Evolutionary conservation across 2,888 invertebrate genomes (phyloP).

Genomic region (Onthophagus sagittarius): DNA sequence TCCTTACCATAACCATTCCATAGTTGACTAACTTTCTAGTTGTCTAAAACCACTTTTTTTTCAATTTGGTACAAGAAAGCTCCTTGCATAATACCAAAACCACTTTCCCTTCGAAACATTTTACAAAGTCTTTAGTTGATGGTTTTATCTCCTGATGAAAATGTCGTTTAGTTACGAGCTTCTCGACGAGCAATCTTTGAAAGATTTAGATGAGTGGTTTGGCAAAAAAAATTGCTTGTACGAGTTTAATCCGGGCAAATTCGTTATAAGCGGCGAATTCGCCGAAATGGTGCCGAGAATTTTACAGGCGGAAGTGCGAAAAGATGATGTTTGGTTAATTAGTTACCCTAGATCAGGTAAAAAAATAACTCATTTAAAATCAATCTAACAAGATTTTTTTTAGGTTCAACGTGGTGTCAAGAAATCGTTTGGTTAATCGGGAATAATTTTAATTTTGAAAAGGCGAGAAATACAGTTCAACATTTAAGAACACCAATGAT

Average conservation of each 20-base stretch:
- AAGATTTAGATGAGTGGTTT: slow-evolving; percentile 63
- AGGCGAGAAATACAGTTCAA: slow-evolving; percentile 57
- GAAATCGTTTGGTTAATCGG: slow-evolving; percentile 91
- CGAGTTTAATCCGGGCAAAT: slow-evolving; percentile 68
- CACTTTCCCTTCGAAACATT: neutral
- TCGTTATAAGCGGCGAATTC: slow-evolving; percentile 67
- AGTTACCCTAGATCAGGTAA: slow-evolving; percentile 87
- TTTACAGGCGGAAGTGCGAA: slow-evolving; percentile 64
- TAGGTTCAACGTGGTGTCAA: slow-evolving; percentile 89
- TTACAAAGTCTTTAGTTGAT: neutral
- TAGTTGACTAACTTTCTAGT: no score
- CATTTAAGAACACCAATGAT: slow-evolving; percentile 72
- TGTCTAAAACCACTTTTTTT: no score
- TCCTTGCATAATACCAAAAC: neutral
- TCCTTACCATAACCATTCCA: no score
- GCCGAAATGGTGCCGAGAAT: slow-evolving; percentile 66
- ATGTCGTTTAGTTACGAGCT: slow-evolving; percentile 28
- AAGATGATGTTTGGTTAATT: slow-evolving; percentile 80
- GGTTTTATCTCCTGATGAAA: neutral
- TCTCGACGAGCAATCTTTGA: slow-evolving; percentile 31
- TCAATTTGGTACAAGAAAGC: no score
- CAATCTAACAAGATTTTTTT: neutral
- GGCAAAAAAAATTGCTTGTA: slow-evolving; percentile 66
- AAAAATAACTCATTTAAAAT: neutral
- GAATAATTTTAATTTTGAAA: slow-evolving; percentile 73